Percentiles rank a stretch among this genome's conserved stretches.
These are phyloP conservation scores for Hyles euphorbiae DNA, from an alignment of 1,140 invertebrate genomes.

Conservation along the genomic window DNA sequence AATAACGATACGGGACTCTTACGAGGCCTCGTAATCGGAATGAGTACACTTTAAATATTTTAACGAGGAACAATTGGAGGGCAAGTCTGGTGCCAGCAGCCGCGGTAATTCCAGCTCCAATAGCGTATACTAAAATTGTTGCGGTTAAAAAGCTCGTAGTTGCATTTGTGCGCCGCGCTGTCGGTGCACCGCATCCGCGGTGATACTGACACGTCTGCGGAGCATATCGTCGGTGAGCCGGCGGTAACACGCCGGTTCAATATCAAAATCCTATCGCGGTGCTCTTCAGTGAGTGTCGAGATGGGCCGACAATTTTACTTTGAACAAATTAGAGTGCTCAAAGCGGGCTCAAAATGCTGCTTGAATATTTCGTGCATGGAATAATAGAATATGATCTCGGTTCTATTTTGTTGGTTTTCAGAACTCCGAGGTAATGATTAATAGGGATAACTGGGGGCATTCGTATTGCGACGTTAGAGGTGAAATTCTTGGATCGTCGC, in stretches of 20 bases:
- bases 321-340: conserved; percentile 92
- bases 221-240: conserved; percentile 65
- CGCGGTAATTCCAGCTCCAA: conserved; percentile 94
- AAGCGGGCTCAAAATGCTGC: conserved; percentile 81
- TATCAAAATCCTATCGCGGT: conserved; percentile 74
- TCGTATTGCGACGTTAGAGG: conserved; percentile 85
- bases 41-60: conserved; percentile 93
- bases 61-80: conserved; percentile 92
- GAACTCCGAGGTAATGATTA: conserved; percentile 87
- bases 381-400: conserved; percentile 89
- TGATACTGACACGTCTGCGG: conserved; percentile 70
- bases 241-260: conserved; percentile 56
- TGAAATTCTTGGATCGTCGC: conserved; percentile 88
- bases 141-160: conserved; percentile 87
- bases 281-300: conserved; percentile 80
- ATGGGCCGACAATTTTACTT: conserved; percentile 82
- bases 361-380: conserved; percentile 88
- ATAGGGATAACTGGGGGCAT: conserved; percentile 85
- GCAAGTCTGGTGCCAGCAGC: conserved; percentile 94
- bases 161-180: conserved; percentile 80
- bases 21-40: conserved; percentile 89
- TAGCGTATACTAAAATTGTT: conserved; percentile 93
- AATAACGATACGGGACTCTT: conserved; percentile 90
- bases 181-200: conserved; percentile 77
- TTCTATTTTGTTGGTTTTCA: conserved; percentile 85